Conservation (phyloP, 2,797 vertebrate genomes). For the Siniperca scherzeri region DNA sequence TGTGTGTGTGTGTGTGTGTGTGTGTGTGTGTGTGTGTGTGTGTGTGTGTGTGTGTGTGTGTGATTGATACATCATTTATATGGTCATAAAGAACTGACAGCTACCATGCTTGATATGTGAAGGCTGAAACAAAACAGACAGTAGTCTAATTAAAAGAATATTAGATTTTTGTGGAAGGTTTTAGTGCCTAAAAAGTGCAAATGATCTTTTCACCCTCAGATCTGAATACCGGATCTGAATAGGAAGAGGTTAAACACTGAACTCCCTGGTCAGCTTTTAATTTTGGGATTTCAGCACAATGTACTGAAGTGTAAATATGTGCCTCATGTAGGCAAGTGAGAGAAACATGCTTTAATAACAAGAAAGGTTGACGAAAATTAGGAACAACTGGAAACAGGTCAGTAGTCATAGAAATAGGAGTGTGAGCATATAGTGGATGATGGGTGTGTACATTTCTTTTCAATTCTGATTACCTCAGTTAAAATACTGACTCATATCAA, state of each 20-base stretch:
- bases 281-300: not conserved
- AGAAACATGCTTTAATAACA: not conserved
- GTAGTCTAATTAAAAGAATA: slow-evolving; percentile 52
- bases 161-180: slow-evolving; percentile 29
- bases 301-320: not conserved
- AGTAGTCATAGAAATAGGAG: not conserved
- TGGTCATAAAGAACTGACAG: slow-evolving; percentile 49
- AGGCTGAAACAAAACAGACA: slow-evolving; percentile 47
- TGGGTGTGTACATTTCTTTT: not conserved
- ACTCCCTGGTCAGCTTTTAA: not conserved
- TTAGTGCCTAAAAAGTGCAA: not conserved
- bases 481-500: not conserved
- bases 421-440: not conserved
- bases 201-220: slow-evolving; percentile 10
- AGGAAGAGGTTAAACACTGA: not conserved
- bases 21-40: slow-evolving; percentile 25
- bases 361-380: not conserved
- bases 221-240: slow-evolving; percentile 1
- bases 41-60: slow-evolving; percentile 5
- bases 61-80: slow-evolving; percentile 71
- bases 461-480: not conserved
- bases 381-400: not conserved
- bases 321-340: not conserved
- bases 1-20: not conserved
- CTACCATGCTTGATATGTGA: slow-evolving; percentile 38